Evolutionary conservation across 1,140 invertebrate genomes (phyloP).

Genomic region (Metaphire vulgaris): DNA sequence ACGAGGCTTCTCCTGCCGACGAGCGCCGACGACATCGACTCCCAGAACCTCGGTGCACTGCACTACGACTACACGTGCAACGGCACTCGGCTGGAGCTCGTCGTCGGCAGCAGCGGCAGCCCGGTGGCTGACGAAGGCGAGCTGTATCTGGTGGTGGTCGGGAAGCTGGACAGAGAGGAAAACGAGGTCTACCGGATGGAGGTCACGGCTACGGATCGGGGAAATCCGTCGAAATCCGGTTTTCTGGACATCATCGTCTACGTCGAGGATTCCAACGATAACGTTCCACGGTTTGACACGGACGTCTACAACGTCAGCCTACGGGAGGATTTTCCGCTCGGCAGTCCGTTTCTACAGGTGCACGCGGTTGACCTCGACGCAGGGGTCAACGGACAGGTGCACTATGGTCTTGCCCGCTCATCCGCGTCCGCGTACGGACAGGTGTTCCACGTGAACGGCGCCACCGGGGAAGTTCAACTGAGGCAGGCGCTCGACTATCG

Average conservation of each 20-base stretch:
- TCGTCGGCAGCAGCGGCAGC: background rate
- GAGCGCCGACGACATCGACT: slow-evolving; percentile 74
- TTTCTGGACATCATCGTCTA: slow-evolving; percentile 72
- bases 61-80: slow-evolving; percentile 77
- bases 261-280: slow-evolving; percentile 75
- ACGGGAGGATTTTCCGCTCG: slow-evolving; percentile 14
- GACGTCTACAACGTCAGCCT: slow-evolving; percentile 17
- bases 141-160: slow-evolving; percentile 46
- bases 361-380: slow-evolving; percentile 69
- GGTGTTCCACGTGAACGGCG: slow-evolving; percentile 1
- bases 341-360: slow-evolving; percentile 61
- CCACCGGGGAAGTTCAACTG: background rate
- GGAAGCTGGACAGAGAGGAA: slow-evolving; percentile 72
- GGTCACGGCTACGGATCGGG: slow-evolving; percentile 80
- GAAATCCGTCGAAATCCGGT: slow-evolving; percentile 76
- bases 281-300: slow-evolving; percentile 55
- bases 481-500: background rate
- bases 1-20: slow-evolving; percentile 47
- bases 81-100: background rate
- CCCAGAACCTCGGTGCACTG: slow-evolving; percentile 80
- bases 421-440: background rate
- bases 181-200: slow-evolving; percentile 68
- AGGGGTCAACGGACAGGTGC: slow-evolving; percentile 19
- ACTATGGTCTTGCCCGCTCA: background rate
- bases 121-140: background rate